Base-by-base conservation (phyloP, 2,888 invertebrate genomes). In the Mesodorylaimus sp. region DNA sequence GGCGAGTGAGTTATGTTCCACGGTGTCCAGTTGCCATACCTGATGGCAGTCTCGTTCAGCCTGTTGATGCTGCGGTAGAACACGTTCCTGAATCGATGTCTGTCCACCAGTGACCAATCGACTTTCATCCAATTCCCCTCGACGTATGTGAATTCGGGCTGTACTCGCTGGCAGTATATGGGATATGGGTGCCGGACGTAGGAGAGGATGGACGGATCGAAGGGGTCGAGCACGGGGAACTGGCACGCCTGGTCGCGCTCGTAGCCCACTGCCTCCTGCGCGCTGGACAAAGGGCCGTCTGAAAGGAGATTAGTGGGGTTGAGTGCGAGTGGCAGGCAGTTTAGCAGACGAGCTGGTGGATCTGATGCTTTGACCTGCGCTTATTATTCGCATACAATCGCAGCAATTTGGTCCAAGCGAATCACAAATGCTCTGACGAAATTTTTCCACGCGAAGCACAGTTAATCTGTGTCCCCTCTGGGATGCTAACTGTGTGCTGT, bases 141-240 rank as follows among this genome's bases (percentile, higher is more conserved):
- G 32, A 16, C 27, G 28, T 32, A 50, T 2, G 54, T 50, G 10
- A 57, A 39, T 2, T 38, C 29, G 10, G 54, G 50, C 21, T 53
- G 54, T 5, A 48, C 46, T 16, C 28, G 37, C 7, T 43, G 21
- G 43, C 57, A 57, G 21, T 28, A 43, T 10, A 57, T 43, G 3
- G 50, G 50, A 1, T 13, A 26, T 2, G 57, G 48, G 25, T 49
- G 53, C n/a, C 24, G 26, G n/a, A 57, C 37, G 48, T 49, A 56
- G 3, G 42, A 27, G 25, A 47, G 10, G 1, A 57, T 54, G 13
- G 57, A 56, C n/a, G 52, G 44, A 38, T 57, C 57, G 44, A 49
- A 58, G 2, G 57, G 57, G 37, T 57, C 32, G 16, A 55, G 53
- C 37, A 52, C 49, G 1, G 57, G 58, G 48, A 57, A 57, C 19